Percentiles rank a stretch among this genome's conserved stretches.
phyloP scores from a whole-genome alignment of 2,888 invertebrate species.

The Apoderus coryli region DNA sequence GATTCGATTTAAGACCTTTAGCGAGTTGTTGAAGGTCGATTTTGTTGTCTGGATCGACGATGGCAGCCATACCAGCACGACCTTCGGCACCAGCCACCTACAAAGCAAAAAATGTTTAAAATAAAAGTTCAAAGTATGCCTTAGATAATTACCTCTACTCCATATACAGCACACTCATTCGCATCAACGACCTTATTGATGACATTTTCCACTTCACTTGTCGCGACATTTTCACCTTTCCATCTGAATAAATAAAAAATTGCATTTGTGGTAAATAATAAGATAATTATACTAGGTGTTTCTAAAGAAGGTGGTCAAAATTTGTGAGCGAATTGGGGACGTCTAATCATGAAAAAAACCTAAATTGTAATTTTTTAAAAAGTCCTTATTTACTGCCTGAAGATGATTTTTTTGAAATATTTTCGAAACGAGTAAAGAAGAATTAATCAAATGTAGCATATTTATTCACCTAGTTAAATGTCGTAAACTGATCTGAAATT shows the following conservation, averaged over 20 bases:
- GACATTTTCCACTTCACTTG: constrained; percentile 86
- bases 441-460: too few species aligned
- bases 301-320: too few species aligned
- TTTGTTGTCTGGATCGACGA: constrained; percentile 52
- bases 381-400: too few species aligned
- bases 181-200: constrained; percentile 63
- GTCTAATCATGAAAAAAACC: too few species aligned
- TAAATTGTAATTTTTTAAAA: too few species aligned
- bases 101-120: neutral
- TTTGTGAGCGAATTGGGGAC: too few species aligned
- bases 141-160: constrained; percentile 62
- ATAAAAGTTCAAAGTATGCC: neutral
- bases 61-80: constrained; percentile 85
- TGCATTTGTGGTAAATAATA: too few species aligned
- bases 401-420: too few species aligned
- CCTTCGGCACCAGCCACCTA: constrained; percentile 72
- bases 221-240: constrained; percentile 96
- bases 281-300: too few species aligned
- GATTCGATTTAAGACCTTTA: constrained; percentile 47
- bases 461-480: too few species aligned
- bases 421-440: too few species aligned
- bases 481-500: too few species aligned
- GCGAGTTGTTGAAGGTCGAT: constrained; percentile 46
- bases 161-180: constrained; percentile 78
- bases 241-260: constrained; percentile 44